phyloP scores from a whole-genome alignment of 2,888 invertebrate species.

The Boloria selene region DNA sequence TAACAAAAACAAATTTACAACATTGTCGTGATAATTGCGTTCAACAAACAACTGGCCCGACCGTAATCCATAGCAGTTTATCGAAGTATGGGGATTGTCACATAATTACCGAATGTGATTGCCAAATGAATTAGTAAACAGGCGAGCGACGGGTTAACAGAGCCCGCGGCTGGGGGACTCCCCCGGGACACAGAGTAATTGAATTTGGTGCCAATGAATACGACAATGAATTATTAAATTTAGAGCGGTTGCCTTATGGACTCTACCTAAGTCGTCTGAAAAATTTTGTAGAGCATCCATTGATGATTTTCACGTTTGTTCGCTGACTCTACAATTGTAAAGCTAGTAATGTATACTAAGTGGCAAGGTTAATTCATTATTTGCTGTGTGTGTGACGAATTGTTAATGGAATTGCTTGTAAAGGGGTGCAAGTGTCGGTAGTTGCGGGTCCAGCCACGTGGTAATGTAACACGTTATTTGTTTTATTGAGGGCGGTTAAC shows the following conservation, averaged over 20 bases:
- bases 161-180: conserved; percentile 45
- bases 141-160: conserved; percentile 60
- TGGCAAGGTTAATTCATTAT: conserved; percentile 14
- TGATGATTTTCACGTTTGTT: conserved; percentile 14
- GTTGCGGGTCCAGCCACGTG: conserved; percentile 53
- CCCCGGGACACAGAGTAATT: conserved; percentile 65
- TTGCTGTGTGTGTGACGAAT: conserved; percentile 46
- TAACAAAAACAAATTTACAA: too few relatives aligned
- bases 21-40: conserved; percentile 5
- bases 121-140: conserved; percentile 77
- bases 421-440: conserved; percentile 40
- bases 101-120: conserved; percentile 77
- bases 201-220: conserved; percentile 79
- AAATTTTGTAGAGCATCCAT: conserved; percentile 19
- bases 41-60: conserved; percentile 28
- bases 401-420: conserved; percentile 43
- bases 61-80: conserved; percentile 31
- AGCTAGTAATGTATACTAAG: conserved; percentile 30
- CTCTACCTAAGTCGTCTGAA: conserved; percentile 7
- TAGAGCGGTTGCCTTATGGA: conserved; percentile 53
- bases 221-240: conserved; percentile 80
- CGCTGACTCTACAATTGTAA: background rate
- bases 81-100: conserved; percentile 56
- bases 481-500: conserved; percentile 25
- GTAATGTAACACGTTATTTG: conserved; percentile 27